phyloP scores from a whole-genome alignment of 2,797 vertebrate species.

The Epinephelus malabaricus region DNA sequence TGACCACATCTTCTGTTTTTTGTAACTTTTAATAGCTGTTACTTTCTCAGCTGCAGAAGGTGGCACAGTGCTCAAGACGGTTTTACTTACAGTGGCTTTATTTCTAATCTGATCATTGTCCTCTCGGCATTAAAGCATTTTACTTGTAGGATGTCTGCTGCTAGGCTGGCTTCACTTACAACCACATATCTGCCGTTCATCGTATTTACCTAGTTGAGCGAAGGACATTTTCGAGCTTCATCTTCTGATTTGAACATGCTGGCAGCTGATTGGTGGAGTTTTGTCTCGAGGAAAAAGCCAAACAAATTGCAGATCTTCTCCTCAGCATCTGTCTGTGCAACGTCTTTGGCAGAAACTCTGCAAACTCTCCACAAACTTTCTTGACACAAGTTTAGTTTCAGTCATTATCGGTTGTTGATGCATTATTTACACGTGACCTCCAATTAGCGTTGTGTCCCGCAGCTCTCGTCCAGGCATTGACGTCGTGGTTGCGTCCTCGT shows the following conservation, averaged over 20 bases:
- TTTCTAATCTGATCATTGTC: too few species aligned
- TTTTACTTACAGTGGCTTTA: too few species aligned
- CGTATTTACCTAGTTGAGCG: neutral
- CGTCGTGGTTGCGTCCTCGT: conserved; percentile 12
- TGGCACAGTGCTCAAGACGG: too few species aligned
- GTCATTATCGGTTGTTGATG: neutral
- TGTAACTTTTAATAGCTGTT: too few species aligned
- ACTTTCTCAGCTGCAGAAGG: too few species aligned
- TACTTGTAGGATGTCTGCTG: too few species aligned
- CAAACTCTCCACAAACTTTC: neutral
- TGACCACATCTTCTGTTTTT: too few species aligned
- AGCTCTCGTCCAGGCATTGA: conserved; percentile 18
- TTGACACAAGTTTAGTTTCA: conserved; percentile 16
- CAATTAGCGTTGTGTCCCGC: conserved; percentile 60
- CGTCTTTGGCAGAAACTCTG: conserved; percentile 4
- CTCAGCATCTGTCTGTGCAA: neutral
- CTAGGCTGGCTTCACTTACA: too few species aligned
- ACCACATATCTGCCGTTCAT: too few species aligned
- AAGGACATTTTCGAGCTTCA: too few species aligned
- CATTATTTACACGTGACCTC: conserved; percentile 60
- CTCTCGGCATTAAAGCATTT: too few species aligned
- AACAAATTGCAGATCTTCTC: neutral
- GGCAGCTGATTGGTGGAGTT: neutral
- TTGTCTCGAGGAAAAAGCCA: neutral
- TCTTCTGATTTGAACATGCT: neutral